phyloP scores from a whole-genome alignment of 2,113 vertebrate genomes.

The Thunnus thynnus region DNA sequence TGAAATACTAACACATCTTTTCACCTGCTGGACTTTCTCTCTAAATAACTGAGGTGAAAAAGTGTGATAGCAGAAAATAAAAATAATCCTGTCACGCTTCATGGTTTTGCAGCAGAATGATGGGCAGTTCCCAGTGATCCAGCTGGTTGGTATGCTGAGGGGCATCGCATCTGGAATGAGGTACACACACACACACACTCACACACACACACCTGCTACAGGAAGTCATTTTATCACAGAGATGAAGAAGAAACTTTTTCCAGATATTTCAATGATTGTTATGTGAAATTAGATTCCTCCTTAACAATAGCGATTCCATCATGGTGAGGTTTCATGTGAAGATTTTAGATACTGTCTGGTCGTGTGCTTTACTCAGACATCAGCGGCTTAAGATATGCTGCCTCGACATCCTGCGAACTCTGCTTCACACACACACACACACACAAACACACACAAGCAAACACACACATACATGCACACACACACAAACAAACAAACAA shows the following conservation, averaged over 20 bases:
- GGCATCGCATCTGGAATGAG: slow-evolving; percentile 98
- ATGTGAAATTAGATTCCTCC: slow-evolving; percentile 41
- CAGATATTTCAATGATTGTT: slow-evolving; percentile 20
- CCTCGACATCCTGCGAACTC: neutral
- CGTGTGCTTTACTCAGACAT: neutral
- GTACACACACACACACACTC: slow-evolving; percentile 56
- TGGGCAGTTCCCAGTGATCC: slow-evolving; percentile 97
- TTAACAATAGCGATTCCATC: slow-evolving; percentile 13
- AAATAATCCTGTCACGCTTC: slow-evolving; percentile 50
- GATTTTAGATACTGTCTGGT: slow-evolving; percentile 10
- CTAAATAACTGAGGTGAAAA: slow-evolving; percentile 31
- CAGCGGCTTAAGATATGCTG: slow-evolving; percentile 18
- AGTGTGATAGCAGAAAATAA: slow-evolving; percentile 31
- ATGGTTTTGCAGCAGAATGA: slow-evolving; percentile 92
- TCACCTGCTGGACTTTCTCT: neutral
- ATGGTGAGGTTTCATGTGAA: slow-evolving; percentile 11
- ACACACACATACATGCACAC: neutral
- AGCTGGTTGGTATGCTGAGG: slow-evolving; percentile 97
- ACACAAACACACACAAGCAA: neutral
- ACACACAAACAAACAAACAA: slow-evolving; percentile 12
- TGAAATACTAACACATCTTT: slow-evolving; percentile 4
- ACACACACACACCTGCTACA: slow-evolving; percentile 20
- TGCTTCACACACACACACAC: neutral
- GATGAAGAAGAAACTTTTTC: slow-evolving; percentile 32
- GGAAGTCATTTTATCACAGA: slow-evolving; percentile 36